These are phyloP conservation scores for Stercorarius parasiticus DNA, from an alignment of 2,113 vertebrate genomes.

Conservation along the genomic window DNA sequence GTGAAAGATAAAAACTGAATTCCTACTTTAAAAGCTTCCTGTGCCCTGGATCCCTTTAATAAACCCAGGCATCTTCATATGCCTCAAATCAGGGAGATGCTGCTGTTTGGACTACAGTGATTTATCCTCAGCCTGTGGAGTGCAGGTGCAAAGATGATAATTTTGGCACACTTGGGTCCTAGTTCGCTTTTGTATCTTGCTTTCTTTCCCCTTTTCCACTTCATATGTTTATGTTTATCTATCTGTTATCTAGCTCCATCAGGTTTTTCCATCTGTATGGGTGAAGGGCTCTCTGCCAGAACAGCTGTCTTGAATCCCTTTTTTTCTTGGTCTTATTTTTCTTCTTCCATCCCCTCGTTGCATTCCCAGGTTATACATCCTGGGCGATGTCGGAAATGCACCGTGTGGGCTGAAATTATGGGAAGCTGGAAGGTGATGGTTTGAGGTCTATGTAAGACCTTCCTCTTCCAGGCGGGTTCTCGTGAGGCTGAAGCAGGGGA, in stretches of 20 bases:
- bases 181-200: background rate
- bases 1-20: background rate
- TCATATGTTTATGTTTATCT: background rate
- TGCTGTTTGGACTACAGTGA: background rate
- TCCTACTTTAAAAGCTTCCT: background rate
- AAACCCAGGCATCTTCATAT: background rate
- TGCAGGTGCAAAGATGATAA: background rate
- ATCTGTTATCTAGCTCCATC: fast-evolving
- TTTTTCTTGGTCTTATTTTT: background rate
- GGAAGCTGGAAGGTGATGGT: background rate
- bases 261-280: background rate
- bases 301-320: background rate
- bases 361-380: fast-evolving
- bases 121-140: background rate
- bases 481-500: background rate
- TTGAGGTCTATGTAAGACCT: fast-evolving
- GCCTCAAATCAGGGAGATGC: background rate
- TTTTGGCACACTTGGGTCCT: background rate
- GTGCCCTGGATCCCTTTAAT: background rate
- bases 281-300: background rate
- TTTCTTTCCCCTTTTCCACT: background rate
- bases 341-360: fast-evolving
- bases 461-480: fast-evolving
- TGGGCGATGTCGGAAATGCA: background rate
- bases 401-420: background rate